Evolutionary conservation across 2,797 vertebrate genomes (phyloP).

Genomic region (Loriculus beryllinus): DNA sequence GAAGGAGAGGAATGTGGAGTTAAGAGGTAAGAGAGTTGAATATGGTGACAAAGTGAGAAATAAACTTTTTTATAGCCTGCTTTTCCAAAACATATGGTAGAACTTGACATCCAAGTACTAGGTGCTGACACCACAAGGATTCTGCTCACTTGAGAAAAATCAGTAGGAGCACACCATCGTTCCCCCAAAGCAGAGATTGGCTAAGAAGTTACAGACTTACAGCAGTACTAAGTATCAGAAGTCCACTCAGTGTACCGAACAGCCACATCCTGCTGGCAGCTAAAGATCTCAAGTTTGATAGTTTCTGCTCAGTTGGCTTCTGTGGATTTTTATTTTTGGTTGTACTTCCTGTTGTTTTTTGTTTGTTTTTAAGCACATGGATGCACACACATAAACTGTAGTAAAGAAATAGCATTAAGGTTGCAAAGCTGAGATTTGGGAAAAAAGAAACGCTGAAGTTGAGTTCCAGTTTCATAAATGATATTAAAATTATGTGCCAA

Average conservation of each 20-base stretch:
- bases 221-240: background rate
- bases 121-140: background rate
- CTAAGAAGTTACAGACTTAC: background rate
- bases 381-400: background rate
- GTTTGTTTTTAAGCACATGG: background rate
- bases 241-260: background rate
- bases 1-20: background rate
- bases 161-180: background rate
- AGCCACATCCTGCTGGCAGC: background rate
- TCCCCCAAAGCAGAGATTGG: background rate
- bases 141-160: background rate
- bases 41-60: background rate
- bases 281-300: background rate
- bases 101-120: background rate
- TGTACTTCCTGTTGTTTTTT: fast-evolving
- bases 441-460: background rate
- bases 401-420: background rate
- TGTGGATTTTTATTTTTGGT: background rate
- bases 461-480: background rate
- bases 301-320: background rate
- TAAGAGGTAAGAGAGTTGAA: background rate
- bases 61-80: background rate
- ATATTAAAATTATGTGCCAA: background rate
- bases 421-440: background rate
- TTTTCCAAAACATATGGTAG: background rate